Evolutionary conservation across 2,113 vertebrate genomes (phyloP).

Genomic region (Hyla sarda): DNA sequence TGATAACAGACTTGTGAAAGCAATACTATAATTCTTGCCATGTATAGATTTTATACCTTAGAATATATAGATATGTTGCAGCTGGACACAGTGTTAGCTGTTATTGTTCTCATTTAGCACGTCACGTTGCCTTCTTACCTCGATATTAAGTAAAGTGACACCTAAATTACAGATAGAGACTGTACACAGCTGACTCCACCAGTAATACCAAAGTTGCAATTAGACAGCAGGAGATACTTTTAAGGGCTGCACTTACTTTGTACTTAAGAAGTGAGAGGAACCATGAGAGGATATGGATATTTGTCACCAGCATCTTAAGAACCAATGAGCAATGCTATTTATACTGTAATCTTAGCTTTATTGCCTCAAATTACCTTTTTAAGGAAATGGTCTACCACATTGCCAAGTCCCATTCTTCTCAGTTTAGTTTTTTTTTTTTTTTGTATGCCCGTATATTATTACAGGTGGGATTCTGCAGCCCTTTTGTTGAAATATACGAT

Average conservation of each 20-base stretch:
- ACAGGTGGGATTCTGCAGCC: background rate
- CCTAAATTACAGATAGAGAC: slow-evolving; percentile 59
- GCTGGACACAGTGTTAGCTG: slow-evolving; percentile 37
- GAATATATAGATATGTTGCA: slow-evolving; percentile 46
- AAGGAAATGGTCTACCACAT: background rate
- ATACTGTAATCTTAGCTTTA: slow-evolving; percentile 13
- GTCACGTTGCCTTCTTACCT: slow-evolving; percentile 43
- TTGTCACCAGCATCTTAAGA: slow-evolving; percentile 33
- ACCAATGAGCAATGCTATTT: slow-evolving; percentile 34
- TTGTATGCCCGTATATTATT: background rate
- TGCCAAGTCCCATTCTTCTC: background rate
- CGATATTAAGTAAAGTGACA: slow-evolving; percentile 57
- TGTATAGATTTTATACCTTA: slow-evolving; percentile 42
- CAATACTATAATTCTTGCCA: slow-evolving; percentile 42
- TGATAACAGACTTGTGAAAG: slow-evolving; percentile 26
- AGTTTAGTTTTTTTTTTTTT: too few species aligned
- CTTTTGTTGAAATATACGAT: too few species aligned
- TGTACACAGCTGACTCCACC: slow-evolving; percentile 54
- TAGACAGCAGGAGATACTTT: slow-evolving; percentile 60
- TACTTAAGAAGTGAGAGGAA: slow-evolving; percentile 45
- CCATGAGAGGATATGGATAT: slow-evolving; percentile 41
- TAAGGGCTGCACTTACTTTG: slow-evolving; percentile 54
- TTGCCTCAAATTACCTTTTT: slow-evolving; percentile 8
- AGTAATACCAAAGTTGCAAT: slow-evolving; percentile 47
- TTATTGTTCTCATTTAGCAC: slow-evolving; percentile 19